A percentile compares a stretch with the other conserved stretches of the same genome.
Evolutionary conservation across 2,888 invertebrate genomes (phyloP).

Genomic region (Unio pictorum): DNA sequence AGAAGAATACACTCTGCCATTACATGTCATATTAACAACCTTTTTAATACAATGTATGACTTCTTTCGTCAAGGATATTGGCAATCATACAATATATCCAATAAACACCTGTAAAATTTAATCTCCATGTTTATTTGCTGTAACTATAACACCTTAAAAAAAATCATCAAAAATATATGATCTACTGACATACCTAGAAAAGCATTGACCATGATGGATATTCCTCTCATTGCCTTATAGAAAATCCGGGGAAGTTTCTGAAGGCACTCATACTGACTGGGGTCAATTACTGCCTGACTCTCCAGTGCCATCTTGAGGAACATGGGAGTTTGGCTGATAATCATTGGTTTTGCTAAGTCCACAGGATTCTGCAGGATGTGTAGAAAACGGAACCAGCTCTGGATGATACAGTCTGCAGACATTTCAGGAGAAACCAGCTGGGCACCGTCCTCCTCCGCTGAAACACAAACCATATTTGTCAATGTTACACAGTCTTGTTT

Average conservation of each 20-base stretch:
- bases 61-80: too few relatives aligned
- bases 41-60: too few relatives aligned
- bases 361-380: conserved; percentile 96
- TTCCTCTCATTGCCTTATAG: conserved; percentile 92
- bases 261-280: conserved; percentile 83
- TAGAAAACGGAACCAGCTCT: conserved; percentile 95
- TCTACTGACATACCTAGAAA: conserved; percentile 84
- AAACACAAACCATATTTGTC: conserved; percentile 20
- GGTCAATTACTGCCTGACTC: conserved; percentile 84
- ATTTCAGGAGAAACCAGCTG: conserved; percentile 87
- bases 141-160: too few relatives aligned
- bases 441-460: conserved; percentile 87
- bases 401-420: conserved; percentile 88
- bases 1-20: too few relatives aligned
- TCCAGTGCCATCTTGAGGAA: conserved; percentile 87
- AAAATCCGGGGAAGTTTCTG: conserved; percentile 85
- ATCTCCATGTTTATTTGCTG: too few relatives aligned
- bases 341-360: conserved; percentile 76
- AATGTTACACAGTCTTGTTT: not conserved
- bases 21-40: too few relatives aligned
- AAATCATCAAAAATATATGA: too few relatives aligned
- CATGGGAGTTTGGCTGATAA: conserved; percentile 81
- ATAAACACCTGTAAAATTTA: too few relatives aligned
- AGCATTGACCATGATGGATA: conserved; percentile 94
- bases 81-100: too few relatives aligned